Conservation (phyloP, 2,113 vertebrate genomes). For the Sinocyclocheilus rhinocerous region DNA sequence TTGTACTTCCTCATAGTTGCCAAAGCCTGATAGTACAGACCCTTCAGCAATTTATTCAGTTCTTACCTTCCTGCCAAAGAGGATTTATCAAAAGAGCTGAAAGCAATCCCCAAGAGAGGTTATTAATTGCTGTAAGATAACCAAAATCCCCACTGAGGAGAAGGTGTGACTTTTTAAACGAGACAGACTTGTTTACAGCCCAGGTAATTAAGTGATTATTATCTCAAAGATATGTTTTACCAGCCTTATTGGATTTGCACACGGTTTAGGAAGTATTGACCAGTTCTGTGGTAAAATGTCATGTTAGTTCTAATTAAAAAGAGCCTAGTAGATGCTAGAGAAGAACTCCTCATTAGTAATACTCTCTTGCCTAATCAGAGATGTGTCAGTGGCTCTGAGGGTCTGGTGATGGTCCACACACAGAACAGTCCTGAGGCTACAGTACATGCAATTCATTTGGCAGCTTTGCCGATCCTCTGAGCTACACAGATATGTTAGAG, state of each 20-base stretch:
- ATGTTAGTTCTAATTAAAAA: slow-evolving; percentile 44
- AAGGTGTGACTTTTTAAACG: slow-evolving; percentile 18
- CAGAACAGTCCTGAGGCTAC: background rate
- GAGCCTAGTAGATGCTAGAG: slow-evolving; percentile 15
- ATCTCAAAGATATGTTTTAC: slow-evolving; percentile 45
- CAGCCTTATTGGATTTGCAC: slow-evolving; percentile 28
- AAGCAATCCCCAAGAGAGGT: slow-evolving; percentile 34
- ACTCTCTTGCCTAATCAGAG: background rate
- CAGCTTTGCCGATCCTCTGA: background rate
- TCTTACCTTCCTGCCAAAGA: slow-evolving; percentile 25
- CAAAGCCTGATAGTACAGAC: slow-evolving; percentile 11
- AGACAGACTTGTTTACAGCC: slow-evolving; percentile 41
- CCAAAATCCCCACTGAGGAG: slow-evolving; percentile 24
- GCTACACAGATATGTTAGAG: background rate
- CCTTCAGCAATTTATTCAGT: slow-evolving; percentile 15
- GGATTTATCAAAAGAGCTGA: slow-evolving; percentile 28
- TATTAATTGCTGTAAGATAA: slow-evolving; percentile 35
- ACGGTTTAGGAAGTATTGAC: slow-evolving; percentile 37
- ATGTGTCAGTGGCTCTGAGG: slow-evolving; percentile 1
- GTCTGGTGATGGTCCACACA: slow-evolving; percentile 18
- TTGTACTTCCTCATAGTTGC: background rate
- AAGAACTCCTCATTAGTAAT: slow-evolving; percentile 15
- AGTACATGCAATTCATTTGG: background rate
- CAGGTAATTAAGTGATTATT: slow-evolving; percentile 51
- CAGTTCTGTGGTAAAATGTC: slow-evolving; percentile 33